Conservation (phyloP, 2,113 vertebrate genomes). For the Corythaixoides concolor region DNA sequence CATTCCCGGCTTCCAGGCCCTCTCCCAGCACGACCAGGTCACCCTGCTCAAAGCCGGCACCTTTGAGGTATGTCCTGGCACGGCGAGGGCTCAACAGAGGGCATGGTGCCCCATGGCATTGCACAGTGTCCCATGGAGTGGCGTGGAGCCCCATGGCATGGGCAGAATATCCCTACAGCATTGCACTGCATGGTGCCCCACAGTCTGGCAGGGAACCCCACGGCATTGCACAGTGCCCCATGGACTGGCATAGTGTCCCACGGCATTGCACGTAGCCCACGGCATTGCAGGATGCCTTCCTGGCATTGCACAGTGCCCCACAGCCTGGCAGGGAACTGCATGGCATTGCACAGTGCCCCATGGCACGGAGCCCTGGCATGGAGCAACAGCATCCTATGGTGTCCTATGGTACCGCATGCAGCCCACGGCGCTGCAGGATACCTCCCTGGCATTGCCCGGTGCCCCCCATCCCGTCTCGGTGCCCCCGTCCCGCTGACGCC, state of each 20-base stretch:
- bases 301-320: fast-evolving
- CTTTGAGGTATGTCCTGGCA: slow-evolving; percentile 82
- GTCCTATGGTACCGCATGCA: too few relatives aligned
- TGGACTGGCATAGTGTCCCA: background rate
- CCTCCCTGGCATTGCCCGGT: too few relatives aligned
- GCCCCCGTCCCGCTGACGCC: background rate
- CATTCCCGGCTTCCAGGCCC: slow-evolving; percentile 88
- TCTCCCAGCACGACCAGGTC: slow-evolving; percentile 92
- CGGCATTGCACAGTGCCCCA: background rate
- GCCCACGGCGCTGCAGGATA: background rate
- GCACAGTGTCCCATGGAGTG: background rate
- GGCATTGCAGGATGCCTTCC: too few relatives aligned
- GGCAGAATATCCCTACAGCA: too few relatives aligned
- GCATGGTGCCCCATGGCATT: background rate
- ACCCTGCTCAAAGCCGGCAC: slow-evolving; percentile 92
- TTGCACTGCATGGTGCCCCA: background rate
- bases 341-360: too few relatives aligned
- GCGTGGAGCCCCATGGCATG: too few relatives aligned
- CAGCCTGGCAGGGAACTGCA: background rate
- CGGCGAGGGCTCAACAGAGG: fast-evolving
- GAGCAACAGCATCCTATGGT: too few relatives aligned
- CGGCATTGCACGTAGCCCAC: background rate
- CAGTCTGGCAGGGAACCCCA: background rate
- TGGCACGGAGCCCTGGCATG: too few relatives aligned
- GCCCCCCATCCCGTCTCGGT: background rate